Percentiles rank a stretch among this genome's conserved stretches.
Conservation (phyloP, 2,888 invertebrate species). For the Colletes collaris region DNA sequence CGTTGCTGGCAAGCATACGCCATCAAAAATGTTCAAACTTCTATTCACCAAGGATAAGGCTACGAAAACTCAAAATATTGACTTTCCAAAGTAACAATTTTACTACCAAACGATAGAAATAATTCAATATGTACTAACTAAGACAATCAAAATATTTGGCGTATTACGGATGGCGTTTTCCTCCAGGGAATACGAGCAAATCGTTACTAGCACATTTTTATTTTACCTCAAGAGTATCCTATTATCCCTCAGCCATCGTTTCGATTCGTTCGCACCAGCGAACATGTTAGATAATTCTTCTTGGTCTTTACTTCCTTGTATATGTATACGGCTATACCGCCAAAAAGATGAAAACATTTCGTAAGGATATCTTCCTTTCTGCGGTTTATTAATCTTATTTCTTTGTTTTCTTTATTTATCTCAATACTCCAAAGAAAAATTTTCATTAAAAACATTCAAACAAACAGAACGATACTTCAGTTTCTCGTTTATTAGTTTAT, state of each 20-base stretch:
- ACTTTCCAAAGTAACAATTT: conserved; percentile 1
- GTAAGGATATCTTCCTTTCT: conserved; percentile 9
- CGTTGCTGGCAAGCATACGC: background rate
- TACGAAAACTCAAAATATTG: background rate
- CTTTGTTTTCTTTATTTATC: background rate
- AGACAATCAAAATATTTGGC: conserved; percentile 10
- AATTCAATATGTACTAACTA: conserved; percentile 3
- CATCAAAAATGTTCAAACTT: background rate
- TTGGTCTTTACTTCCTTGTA: conserved; percentile 39
- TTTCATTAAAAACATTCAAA: background rate
- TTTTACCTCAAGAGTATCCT: conserved; percentile 80
- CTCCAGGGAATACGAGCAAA: conserved; percentile 7
- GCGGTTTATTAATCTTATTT: background rate
- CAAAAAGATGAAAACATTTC: conserved; percentile 5
- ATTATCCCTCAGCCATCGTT: conserved; percentile 85
- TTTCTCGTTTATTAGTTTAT: background rate
- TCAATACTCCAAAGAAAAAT: background rate
- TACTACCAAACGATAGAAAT: background rate
- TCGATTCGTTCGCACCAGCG: conserved; percentile 85
- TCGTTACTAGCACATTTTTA: conserved; percentile 23
- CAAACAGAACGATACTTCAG: background rate
- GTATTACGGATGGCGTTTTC: background rate
- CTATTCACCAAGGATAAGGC: background rate
- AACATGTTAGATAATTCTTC: conserved; percentile 83
- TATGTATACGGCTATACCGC: conserved; percentile 26